Conservation (phyloP, 2,797 vertebrate species). For the Sebastes hubbsi region DNA sequence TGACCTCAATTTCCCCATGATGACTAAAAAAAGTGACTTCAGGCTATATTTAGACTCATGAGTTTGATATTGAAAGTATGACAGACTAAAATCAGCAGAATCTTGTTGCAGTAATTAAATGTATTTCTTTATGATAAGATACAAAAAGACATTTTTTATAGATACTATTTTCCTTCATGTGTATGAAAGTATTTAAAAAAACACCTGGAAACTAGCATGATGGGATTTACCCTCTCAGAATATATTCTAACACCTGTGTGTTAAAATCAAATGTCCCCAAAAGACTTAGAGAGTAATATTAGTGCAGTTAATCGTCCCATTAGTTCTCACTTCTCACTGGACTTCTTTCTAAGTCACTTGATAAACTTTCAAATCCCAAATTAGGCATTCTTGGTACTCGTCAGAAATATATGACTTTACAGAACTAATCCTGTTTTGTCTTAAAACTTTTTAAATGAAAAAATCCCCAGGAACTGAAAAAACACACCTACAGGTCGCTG, state of each 20-base stretch:
- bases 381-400: not conserved
- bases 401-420: conserved; percentile 1
- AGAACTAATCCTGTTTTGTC: not conserved
- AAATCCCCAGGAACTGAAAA: conserved; percentile 16
- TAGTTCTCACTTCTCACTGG: not conserved
- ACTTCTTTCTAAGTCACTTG: not conserved
- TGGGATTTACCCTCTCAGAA: conserved; percentile 15
- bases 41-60: not conserved
- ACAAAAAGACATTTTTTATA: not conserved
- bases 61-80: conserved; percentile 9
- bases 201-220: not conserved
- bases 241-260: not conserved
- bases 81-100: not conserved
- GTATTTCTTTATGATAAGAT: not conserved
- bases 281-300: not conserved
- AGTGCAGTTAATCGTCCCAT: not conserved
- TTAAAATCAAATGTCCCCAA: conserved; percentile 9
- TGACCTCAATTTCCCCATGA: conserved; percentile 22
- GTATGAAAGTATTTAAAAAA: not conserved
- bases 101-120: not conserved
- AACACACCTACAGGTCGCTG: not conserved
- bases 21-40: conserved; percentile 10
- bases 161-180: accelerated
- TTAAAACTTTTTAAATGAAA: not conserved
- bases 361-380: conserved; percentile 8